Evolutionary conservation across 2,888 invertebrate species (phyloP).

Genomic region (Phortica okadai): DNA sequence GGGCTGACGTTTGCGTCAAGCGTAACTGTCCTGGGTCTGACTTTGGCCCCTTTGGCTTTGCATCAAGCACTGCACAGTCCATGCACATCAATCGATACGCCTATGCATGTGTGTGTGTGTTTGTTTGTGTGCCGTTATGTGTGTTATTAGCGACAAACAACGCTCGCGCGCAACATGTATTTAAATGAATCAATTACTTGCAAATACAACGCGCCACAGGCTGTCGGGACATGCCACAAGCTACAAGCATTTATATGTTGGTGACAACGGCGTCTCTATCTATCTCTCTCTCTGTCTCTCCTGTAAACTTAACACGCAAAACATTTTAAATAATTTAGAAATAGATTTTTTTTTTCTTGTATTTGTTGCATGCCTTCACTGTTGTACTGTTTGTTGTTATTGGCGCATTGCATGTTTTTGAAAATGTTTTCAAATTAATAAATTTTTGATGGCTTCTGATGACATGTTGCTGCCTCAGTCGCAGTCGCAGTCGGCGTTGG

Average conservation of each 20-base stretch:
- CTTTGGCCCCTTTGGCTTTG: constrained; percentile 1
- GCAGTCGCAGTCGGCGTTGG: neutral
- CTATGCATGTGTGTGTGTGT: neutral
- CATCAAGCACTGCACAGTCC: constrained; percentile 51
- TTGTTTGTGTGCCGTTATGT: constrained; percentile 32
- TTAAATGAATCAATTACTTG: constrained; percentile 69
- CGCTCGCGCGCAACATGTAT: constrained; percentile 63
- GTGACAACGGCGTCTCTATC: no score
- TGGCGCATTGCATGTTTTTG: neutral
- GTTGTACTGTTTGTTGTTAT: neutral
- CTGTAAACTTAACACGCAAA: constrained; percentile 20
- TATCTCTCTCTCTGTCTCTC: neutral
- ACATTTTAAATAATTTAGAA: constrained; percentile 30
- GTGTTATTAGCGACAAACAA: constrained; percentile 18
- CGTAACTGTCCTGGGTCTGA: no score
- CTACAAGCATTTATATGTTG: neutral
- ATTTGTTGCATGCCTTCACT: neutral
- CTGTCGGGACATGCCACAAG: constrained; percentile 3
- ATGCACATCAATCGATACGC: constrained; percentile 4
- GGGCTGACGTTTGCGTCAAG: neutral
- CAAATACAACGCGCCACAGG: constrained; percentile 55
- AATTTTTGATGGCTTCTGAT: constrained; percentile 20
- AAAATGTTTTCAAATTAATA: constrained; percentile 22
- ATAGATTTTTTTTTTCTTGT: constrained; percentile 11
- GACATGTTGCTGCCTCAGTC: neutral